phyloP scores from a whole-genome alignment of 2,888 invertebrate genomes.

The Hydraecia micacea region DNA sequence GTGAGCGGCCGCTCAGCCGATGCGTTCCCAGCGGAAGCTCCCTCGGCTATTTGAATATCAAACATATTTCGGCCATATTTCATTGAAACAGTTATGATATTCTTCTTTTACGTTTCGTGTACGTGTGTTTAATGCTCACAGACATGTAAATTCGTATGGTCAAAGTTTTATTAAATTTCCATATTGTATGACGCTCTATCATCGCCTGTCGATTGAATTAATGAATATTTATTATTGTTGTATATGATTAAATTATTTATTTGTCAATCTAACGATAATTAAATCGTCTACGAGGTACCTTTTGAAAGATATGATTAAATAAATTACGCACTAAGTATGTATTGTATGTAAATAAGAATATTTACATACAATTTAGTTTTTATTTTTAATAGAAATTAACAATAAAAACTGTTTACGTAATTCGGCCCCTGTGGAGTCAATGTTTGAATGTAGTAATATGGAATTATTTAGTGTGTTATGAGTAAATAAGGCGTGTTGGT shows the following conservation, averaged over 20 bases:
- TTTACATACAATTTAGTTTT: too few relatives aligned
- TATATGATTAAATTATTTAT: conserved; percentile 42
- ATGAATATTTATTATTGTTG: conserved; percentile 53
- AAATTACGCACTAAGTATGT: conserved; percentile 65
- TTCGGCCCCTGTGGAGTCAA: conserved; percentile 59
- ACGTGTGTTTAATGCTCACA: conserved; percentile 83
- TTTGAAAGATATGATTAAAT: conserved; percentile 67
- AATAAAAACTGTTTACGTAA: conserved; percentile 67
- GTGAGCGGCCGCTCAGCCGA: conserved; percentile 52
- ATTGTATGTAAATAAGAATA: conserved; percentile 76
- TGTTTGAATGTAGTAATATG: conserved; percentile 69
- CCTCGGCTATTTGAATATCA: conserved; percentile 88
- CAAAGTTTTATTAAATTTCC: conserved; percentile 76
- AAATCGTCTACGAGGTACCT: conserved; percentile 44
- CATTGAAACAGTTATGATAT: conserved; percentile 89
- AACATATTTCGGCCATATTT: conserved; percentile 88
- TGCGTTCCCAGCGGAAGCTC: conserved; percentile 87
- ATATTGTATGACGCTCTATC: conserved; percentile 60
- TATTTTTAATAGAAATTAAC: conserved; percentile 24
- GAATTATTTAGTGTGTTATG: conserved; percentile 80
- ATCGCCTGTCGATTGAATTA: conserved; percentile 19
- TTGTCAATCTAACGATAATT: conserved; percentile 29
- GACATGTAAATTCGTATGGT: conserved; percentile 77
- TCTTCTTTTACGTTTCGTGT: conserved; percentile 83
- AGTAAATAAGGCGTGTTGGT: conserved; percentile 75